Conservation (phyloP, 2,797 vertebrate species). For the Ibycter americanus region DNA sequence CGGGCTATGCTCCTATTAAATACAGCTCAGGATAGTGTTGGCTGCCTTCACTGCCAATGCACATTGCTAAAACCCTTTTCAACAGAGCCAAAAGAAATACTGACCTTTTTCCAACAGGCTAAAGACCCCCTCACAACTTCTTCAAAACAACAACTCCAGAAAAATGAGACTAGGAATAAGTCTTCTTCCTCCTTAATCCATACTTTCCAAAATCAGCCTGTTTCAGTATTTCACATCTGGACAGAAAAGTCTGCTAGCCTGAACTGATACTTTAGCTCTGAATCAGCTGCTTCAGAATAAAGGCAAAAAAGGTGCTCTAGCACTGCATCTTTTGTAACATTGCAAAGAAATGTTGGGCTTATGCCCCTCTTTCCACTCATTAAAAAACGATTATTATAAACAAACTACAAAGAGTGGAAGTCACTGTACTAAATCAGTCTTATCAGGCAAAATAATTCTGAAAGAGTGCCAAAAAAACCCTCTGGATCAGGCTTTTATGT, state of each 20-base stretch:
- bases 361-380: background rate
- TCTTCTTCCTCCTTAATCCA: background rate
- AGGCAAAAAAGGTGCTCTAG: background rate
- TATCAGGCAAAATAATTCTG: background rate
- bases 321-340: background rate
- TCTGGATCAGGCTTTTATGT: background rate
- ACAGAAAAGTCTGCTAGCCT: background rate
- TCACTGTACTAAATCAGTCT: background rate
- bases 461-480: background rate
- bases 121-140: background rate
- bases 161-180: background rate
- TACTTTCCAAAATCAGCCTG: background rate
- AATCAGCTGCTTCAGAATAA: background rate
- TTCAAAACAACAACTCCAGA: background rate
- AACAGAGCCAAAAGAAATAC: background rate
- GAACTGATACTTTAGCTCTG: background rate
- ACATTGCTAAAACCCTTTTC: background rate
- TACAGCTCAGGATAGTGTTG: background rate
- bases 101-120: background rate
- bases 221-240: background rate
- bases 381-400: background rate
- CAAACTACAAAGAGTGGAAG: background rate
- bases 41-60: background rate
- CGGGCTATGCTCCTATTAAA: background rate
- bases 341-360: background rate